phyloP scores from a whole-genome alignment of 2,888 invertebrate species.

The Leptothorax acervorum region DNA sequence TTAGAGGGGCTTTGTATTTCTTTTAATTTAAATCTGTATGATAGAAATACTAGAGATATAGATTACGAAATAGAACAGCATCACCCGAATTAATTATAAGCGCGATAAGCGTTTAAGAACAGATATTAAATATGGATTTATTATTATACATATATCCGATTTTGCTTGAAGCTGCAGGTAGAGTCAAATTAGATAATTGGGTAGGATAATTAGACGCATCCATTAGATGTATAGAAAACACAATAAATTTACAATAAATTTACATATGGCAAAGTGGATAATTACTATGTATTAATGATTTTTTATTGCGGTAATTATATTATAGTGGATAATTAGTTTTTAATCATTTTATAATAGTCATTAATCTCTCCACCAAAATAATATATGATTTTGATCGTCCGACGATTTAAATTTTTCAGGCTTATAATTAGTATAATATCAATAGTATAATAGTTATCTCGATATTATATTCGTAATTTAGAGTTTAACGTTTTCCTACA shows the following conservation, averaged over 20 bases:
- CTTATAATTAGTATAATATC: not conserved
- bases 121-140: constrained; percentile 16
- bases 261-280: not conserved
- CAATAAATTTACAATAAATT: not conserved
- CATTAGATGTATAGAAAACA: not conserved
- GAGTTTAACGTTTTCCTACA: not conserved
- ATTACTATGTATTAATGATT: not conserved
- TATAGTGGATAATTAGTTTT: not conserved
- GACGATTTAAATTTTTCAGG: not conserved
- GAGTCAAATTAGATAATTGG: not conserved
- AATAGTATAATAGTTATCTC: not conserved
- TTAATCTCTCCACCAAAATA: not conserved
- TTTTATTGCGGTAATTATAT: not conserved
- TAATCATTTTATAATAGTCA: not conserved
- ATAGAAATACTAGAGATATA: not conserved
- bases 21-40: not conserved
- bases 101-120: not conserved
- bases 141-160: not conserved
- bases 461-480: not conserved
- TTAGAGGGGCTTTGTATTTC: not conserved
- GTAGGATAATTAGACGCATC: not conserved
- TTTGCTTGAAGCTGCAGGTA: not conserved
- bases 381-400: not conserved
- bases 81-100: not conserved
- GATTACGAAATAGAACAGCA: not conserved